These are phyloP conservation scores for Melanocharis versteri DNA, from an alignment of 2,113 vertebrate genomes.

Conservation along the genomic window DNA sequence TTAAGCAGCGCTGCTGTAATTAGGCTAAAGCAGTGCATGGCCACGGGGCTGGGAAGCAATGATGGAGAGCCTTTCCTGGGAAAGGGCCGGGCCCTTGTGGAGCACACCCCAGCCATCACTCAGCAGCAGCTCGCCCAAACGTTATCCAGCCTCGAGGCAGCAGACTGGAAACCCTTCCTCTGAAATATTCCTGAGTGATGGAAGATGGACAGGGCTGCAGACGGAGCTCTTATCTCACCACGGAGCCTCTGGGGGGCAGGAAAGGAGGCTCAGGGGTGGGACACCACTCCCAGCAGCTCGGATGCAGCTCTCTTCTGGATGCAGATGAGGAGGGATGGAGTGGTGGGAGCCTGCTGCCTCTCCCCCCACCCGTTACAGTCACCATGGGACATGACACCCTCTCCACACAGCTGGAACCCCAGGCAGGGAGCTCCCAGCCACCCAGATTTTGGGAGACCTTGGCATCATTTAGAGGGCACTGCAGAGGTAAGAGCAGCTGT, in stretches of 20 bases:
- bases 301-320: neutral
- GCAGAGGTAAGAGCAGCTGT: slow-evolving; percentile 12
- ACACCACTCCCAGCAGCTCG: neutral
- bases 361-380: neutral
- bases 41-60: neutral
- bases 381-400: neutral
- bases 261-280: neutral
- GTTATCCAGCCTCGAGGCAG: neutral
- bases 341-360: slow-evolving; percentile 19
- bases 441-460: neutral
- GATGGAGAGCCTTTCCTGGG: neutral
- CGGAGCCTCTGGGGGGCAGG: neutral
- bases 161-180: neutral
- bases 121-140: neutral
- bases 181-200: neutral
- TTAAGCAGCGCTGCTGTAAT: neutral
- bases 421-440: neutral
- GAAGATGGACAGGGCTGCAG: neutral
- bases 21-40: neutral
- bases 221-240: neutral
- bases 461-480: neutral
- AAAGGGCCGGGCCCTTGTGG: neutral
- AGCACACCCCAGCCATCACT: neutral
- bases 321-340: neutral
- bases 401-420: neutral